Base-by-base conservation (phyloP, 92 coral and sea anemone genomes). In the Phenganax marumi region DNA sequence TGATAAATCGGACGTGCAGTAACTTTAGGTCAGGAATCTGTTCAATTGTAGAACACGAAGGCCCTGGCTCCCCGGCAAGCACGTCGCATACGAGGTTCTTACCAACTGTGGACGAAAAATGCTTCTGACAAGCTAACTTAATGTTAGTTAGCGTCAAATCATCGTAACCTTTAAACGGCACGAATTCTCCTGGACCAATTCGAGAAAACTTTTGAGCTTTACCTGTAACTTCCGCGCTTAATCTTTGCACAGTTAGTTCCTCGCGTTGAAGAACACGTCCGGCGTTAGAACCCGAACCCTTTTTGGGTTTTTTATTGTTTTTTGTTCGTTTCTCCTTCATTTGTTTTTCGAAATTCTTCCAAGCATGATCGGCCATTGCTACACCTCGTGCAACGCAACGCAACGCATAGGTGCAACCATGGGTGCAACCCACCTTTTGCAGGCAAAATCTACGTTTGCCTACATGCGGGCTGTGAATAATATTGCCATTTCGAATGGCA, bases 281-380 rank as follows among this genome's bases (percentile, higher is more conserved):
- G 55, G 81, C 70, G 73, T 50, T 54, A n/a, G n/a, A n/a, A 16
- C 39, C 60, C 3, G 39, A 7, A 72, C 73, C 74, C 47, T 48
- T 26, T 39, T 73, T 61, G 69, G 86, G 8, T 6, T 7, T 61
- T 8, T 19, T 65, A 43, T 10, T 10, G 8, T 10, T 65, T 65
- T 65, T 65, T 21, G 73, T 72, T 18, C 86, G 73, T 57, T 83
- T 83, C 22, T 83, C 55, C 46, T 83, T 83, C 86, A 74, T 83
- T 25, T 73, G 85, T 46, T 8, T 62, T 55, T 83, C 55, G 73
- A 73, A 83, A 69, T 83, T 83, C 62, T 52, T 47, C 82, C 81
- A 83, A 51, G 86, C 82, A 26, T 33, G 86, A 73, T 73, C 82
- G 39, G 62, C 78, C 86, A 82, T 82, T n/a, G n/a, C n/a, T n/a